Conservation (phyloP, 2,888 invertebrate species). For the Dicyrtomina minuta region DNA sequence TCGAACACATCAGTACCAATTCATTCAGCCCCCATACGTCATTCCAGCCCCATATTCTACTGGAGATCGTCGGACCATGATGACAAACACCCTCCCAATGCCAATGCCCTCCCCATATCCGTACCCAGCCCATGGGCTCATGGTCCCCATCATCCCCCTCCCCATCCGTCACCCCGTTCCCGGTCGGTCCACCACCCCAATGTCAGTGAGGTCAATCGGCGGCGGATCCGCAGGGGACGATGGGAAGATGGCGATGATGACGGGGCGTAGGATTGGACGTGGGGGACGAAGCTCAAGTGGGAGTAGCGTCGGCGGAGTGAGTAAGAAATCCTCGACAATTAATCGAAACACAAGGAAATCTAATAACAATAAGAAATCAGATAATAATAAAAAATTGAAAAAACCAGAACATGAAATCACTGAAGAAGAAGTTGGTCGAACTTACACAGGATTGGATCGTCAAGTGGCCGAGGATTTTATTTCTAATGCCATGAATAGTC, state of each 20-base stretch:
- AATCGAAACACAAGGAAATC: neutral
- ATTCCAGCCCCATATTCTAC: neutral
- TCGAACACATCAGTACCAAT: neutral
- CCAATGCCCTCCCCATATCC: neutral
- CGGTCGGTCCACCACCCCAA: neutral
- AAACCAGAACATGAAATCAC: conserved; percentile 54
- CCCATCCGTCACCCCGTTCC: conserved; percentile 10
- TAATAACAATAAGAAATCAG: neutral
- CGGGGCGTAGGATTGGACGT: neutral
- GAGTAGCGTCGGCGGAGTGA: neutral
- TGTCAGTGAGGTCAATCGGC: neutral
- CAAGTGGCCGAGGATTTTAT: conserved; percentile 58
- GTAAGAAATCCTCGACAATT: neutral
- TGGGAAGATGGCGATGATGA: too few relatives aligned
- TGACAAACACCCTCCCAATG: neutral
- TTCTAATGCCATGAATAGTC: conserved; percentile 56
- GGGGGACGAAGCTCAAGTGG: neutral
- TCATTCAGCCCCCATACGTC: neutral
- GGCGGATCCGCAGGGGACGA: too few relatives aligned
- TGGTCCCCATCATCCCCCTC: conserved; percentile 5
- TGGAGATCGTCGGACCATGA: neutral
- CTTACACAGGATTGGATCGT: conserved; percentile 58
- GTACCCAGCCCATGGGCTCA: conserved; percentile 3
- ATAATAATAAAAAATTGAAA: conserved; percentile 32
- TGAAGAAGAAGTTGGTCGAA: conserved; percentile 56